Evolutionary conservation across 2,888 invertebrate species (phyloP).

Genomic region (Fissipunctia ypsillon): DNA sequence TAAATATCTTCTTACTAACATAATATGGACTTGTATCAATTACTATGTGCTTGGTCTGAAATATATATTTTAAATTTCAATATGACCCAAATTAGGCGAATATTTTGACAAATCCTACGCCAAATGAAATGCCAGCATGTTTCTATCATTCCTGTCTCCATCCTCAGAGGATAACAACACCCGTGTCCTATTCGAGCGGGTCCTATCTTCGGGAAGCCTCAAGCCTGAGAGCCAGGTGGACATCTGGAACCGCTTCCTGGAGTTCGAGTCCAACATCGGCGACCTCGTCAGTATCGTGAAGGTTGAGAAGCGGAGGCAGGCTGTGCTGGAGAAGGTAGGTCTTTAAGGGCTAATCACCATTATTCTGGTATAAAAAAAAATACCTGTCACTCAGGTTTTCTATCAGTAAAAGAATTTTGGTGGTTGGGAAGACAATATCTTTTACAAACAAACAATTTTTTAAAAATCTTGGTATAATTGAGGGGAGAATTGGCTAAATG

Average conservation of each 20-base stretch:
- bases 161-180: conserved; percentile 99
- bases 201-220: conserved; percentile 97
- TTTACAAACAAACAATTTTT: no score
- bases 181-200: conserved; percentile 99
- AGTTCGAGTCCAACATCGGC: conserved; percentile 99
- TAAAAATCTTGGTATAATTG: no score
- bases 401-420: neutral
- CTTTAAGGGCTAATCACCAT: neutral
- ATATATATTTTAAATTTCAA: no score
- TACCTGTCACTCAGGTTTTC: neutral
- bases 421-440: no score
- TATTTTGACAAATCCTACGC: no score
- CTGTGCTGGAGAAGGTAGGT: conserved; percentile 96
- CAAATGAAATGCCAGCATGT: no score
- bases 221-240: conserved; percentile 98
- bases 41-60: no score
- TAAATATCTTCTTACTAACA: no score
- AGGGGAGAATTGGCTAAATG: no score
- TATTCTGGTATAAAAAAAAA: neutral
- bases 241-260: conserved; percentile 99
- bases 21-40: no score
- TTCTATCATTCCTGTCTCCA: neutral
- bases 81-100: no score
- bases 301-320: conserved; percentile 98
- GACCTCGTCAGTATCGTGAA: conserved; percentile 99